Evolutionary conservation across 2,113 vertebrate genomes (phyloP).

Genomic region (Hydrolagus affinis): DNA sequence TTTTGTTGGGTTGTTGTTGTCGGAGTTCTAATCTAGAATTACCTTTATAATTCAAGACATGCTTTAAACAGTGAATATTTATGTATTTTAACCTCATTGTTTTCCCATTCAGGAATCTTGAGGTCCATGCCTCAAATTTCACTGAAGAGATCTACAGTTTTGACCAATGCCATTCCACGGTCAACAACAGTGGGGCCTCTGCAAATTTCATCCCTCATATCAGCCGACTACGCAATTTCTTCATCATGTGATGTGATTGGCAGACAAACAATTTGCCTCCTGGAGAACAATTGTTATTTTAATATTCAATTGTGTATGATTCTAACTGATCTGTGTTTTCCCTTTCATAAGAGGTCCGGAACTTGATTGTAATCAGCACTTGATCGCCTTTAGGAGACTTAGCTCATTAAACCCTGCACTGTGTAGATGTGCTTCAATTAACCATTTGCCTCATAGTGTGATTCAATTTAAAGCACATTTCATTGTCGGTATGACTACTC

Average conservation of each 20-base stretch:
- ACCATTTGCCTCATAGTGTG: neutral
- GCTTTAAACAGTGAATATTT: too few species aligned
- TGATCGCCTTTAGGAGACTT: neutral
- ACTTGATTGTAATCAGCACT: constrained; percentile 20
- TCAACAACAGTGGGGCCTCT: neutral
- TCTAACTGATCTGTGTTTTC: neutral
- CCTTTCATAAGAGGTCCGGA: neutral
- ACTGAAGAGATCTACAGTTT: neutral
- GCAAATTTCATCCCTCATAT: neutral
- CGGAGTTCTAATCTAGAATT: too few species aligned
- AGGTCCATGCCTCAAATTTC: too few species aligned
- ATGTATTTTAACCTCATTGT: too few species aligned
- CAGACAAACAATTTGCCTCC: neutral
- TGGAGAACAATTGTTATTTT: neutral
- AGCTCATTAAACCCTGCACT: neutral
- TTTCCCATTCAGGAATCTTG: too few species aligned
- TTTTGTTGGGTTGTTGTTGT: too few species aligned
- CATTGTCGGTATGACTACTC: neutral
- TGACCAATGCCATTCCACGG: neutral
- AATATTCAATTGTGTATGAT: neutral
- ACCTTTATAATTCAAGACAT: too few species aligned
- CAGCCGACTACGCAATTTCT: neutral
- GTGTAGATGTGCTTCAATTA: neutral
- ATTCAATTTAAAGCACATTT: neutral
- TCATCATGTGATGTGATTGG: neutral